Conservation (phyloP, 2,797 vertebrate species). For the Taenioides sp. region DNA sequence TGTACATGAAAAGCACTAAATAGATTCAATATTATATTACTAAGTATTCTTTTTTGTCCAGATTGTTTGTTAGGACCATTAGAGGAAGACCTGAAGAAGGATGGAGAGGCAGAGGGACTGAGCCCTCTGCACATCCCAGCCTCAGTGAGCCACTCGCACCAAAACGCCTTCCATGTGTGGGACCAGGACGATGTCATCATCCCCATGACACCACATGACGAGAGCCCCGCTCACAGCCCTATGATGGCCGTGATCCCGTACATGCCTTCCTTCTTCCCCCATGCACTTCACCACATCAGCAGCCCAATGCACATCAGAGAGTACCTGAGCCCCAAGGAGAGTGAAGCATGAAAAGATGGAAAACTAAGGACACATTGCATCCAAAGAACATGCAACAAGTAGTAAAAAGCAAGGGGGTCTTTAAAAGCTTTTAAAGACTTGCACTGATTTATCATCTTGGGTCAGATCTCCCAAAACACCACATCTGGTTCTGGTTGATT, state of each 20-base stretch:
- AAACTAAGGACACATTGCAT: no score
- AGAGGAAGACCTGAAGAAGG: constrained; percentile 63
- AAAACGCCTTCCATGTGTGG: constrained; percentile 80
- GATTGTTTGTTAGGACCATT: constrained; percentile 80
- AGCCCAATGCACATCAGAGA: constrained; percentile 55
- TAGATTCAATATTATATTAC: neutral
- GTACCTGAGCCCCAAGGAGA: constrained; percentile 50
- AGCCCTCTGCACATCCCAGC: constrained; percentile 59
- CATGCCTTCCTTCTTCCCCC: constrained; percentile 74
- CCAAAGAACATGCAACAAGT: neutral
- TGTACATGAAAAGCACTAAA: no score
- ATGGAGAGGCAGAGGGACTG: constrained; percentile 34
- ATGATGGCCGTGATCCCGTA: constrained; percentile 72
- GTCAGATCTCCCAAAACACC: neutral
- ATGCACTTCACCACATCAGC: constrained; percentile 27
- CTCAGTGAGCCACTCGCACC: constrained; percentile 63
- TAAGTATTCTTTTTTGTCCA: constrained; percentile 31
- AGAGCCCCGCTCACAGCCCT: constrained; percentile 63
- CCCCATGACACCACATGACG: constrained; percentile 43
- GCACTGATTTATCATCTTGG: neutral
- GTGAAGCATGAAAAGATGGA: constrained; percentile 41
- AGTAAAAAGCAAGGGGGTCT: neutral
- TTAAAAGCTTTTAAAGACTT: neutral
- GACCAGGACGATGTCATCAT: constrained; percentile 77
- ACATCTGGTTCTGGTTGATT: neutral